These are phyloP conservation scores for Plutomurus gul DNA, from an alignment of 1,140 invertebrate genomes.

Conservation along the genomic window DNA sequence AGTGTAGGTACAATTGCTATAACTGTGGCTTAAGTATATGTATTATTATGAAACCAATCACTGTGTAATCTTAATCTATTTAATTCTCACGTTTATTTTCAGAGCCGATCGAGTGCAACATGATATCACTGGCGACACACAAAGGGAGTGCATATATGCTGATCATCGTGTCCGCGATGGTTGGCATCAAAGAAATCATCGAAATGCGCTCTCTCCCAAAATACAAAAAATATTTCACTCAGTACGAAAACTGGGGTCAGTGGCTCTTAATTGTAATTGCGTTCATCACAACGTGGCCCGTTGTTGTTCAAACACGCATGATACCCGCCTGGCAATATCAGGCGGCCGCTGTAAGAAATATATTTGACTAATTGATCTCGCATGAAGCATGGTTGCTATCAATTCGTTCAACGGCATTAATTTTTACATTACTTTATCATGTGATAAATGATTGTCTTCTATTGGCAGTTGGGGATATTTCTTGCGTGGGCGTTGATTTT, in stretches of 20 bases:
- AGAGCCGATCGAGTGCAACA: background rate
- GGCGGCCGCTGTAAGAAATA: constrained; percentile 37
- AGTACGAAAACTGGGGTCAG: constrained; percentile 44
- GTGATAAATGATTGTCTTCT: background rate
- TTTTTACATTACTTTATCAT: background rate
- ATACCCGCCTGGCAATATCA: constrained; percentile 44
- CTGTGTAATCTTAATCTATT: constrained; percentile 7
- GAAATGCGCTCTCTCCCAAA: constrained; percentile 28
- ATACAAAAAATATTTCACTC: constrained; percentile 11
- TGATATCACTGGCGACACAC: background rate
- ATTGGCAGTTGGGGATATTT: constrained; percentile 34
- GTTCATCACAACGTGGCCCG: background rate
- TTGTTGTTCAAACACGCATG: background rate
- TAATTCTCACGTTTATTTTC: background rate
- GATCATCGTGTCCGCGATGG: background rate
- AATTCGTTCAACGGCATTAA: too few relatives aligned
- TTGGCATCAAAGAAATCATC: constrained; percentile 42
- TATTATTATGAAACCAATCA: too few relatives aligned
- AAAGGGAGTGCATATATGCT: background rate
- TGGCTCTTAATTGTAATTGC: constrained; percentile 34
- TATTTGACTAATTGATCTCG: background rate
- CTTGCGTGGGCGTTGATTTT: constrained; percentile 39
- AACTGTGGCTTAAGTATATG: too few relatives aligned
- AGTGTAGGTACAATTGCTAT: too few relatives aligned
- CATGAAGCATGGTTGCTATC: too few relatives aligned